Conservation (phyloP, 2,888 invertebrate genomes). For the Tortrix viridana region DNA sequence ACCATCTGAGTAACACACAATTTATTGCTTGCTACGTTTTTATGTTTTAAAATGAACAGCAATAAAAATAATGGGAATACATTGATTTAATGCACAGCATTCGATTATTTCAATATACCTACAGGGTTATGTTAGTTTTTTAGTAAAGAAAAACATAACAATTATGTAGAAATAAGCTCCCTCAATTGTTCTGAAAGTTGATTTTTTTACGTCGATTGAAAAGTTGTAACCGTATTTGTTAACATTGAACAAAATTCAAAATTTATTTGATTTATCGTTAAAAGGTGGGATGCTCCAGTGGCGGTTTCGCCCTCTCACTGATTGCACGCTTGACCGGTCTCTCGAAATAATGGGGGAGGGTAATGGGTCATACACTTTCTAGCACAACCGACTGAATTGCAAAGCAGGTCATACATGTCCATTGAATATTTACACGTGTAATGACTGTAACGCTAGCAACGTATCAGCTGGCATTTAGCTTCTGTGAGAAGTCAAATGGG, state of each 20-base stretch:
- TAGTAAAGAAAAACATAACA: too few species aligned
- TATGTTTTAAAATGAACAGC: slow-evolving; percentile 43
- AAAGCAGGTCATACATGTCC: slow-evolving; percentile 62
- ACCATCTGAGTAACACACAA: slow-evolving; percentile 67
- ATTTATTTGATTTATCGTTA: slow-evolving; percentile 2
- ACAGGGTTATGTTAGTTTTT: too few species aligned
- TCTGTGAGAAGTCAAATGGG: slow-evolving; percentile 60
- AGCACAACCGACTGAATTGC: slow-evolving; percentile 71
- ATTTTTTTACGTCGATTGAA: too few species aligned
- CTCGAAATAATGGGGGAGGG: slow-evolving; percentile 60
- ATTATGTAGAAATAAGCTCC: too few species aligned
- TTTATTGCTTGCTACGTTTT: slow-evolving; percentile 63
- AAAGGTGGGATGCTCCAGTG: slow-evolving; percentile 16
- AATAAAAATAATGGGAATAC: slow-evolving; percentile 52
- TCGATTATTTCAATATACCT: not conserved
- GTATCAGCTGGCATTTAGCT: slow-evolving; percentile 64
- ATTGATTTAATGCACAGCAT: slow-evolving; percentile 13
- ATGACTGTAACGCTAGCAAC: slow-evolving; percentile 66
- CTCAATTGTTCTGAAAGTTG: too few species aligned
- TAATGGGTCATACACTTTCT: slow-evolving; percentile 68
- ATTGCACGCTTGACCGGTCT: slow-evolving; percentile 46
- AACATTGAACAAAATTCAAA: not conserved
- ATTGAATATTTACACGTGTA: slow-evolving; percentile 75
- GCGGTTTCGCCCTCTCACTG: slow-evolving; percentile 39
- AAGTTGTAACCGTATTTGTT: too few species aligned